Evolutionary conservation across 2,113 vertebrate species (phyloP), one percentile per base, ranked within the genome.

Genomic region (Rhagologus leucostigma): DNA sequence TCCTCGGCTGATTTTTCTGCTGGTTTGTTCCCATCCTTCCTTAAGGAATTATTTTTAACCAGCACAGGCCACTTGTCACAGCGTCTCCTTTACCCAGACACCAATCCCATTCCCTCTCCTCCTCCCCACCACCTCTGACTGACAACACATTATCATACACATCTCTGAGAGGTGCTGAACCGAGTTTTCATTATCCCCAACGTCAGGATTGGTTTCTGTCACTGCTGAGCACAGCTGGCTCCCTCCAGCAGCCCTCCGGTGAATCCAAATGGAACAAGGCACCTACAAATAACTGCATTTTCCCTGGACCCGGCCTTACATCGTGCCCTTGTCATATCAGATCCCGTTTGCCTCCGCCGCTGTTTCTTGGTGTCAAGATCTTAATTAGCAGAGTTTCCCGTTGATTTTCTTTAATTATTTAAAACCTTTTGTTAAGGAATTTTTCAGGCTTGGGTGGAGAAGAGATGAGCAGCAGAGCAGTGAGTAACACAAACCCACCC

Each of bases 201-300:
- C 21, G 97, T 98, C 98, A 98, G 86, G 94, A 77, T 12, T 64
- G 20, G 37, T 98, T 98, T 96, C 85, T 94, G 96, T 98, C 98
- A 98, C 49, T 2, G 37, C 89, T 5, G 46, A 95, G 91, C 96
- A 71, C 91, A 94, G 93, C 95, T 94, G 97, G 96, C 84, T 96
- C 90, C 93, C 90, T 89, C 86, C 39, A 9, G 94, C 89, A 97
- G 95, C 94, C 60, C 90, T 63, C 63, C 47, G 96, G 97, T 97
- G 97, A 97, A 97, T 95, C 96, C 96, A 96, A 96, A 98, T 96
- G 79, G 93, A 97, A 97, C 95, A 96, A 97, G 97, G 96, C 97
- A 98, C 97, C 96, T 95, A 96, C 93, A 98, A 95, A 92, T 86
- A 94, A 95, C 96, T 77, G 93, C 95, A 32, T 97, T 95, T 96